Percentiles rank a stretch among this genome's conserved stretches.
These are phyloP conservation scores for Eriosoma lanigerum DNA, from an alignment of 1,140 invertebrate species.

Conservation along the genomic window DNA sequence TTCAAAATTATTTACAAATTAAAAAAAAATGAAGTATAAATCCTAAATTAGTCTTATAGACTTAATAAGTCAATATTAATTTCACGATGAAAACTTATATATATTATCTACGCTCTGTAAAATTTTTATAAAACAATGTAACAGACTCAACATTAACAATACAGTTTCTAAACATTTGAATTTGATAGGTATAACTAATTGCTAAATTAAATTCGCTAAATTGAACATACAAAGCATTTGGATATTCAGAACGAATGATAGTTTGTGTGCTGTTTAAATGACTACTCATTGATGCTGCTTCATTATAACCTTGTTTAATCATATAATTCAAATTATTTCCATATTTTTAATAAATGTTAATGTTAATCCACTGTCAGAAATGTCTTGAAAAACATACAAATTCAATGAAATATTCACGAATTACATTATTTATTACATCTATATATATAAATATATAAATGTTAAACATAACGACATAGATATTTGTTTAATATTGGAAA, in stretches of 20 bases:
- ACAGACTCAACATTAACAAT: not conserved
- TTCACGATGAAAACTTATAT: no score
- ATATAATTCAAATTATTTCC: not conserved
- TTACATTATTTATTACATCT: not conserved
- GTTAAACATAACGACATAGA: not conserved
- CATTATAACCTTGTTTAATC: not conserved
- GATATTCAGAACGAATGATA: not conserved
- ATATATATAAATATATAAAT: no score
- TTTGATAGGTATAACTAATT: not conserved
- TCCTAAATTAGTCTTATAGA: no score
- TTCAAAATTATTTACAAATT: no score
- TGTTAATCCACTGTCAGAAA: not conserved
- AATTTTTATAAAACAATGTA: not conserved
- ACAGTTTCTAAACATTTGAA: not conserved
- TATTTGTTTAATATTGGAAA: not conserved
- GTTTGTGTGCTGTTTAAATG: not conserved
- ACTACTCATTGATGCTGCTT: not conserved
- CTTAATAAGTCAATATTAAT: no score
- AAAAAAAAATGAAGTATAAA: no score
- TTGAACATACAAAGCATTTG: not conserved
- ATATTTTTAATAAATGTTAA: constrained; percentile 1
- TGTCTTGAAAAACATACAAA: not conserved
- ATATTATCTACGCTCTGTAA: not conserved
- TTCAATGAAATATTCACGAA: not conserved
- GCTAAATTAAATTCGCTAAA: not conserved